A percentile compares a stretch with the other conserved stretches of the same genome.
Evolutionary conservation across 2,797 vertebrate species (phyloP).

Genomic region (Avahi laniger): DNA sequence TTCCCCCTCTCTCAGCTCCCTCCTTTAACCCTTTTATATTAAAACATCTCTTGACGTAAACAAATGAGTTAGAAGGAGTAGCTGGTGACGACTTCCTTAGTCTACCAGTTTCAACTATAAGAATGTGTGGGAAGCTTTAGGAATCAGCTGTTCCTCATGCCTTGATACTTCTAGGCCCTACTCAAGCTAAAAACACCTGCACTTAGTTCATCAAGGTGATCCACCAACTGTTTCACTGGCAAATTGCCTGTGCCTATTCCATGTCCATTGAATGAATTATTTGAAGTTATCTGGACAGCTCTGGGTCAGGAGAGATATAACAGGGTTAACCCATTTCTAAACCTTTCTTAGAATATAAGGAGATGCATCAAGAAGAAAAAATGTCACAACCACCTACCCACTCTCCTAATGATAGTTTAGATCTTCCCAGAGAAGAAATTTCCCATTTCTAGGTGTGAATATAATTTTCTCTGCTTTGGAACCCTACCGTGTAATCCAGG

Average conservation of each 20-base stretch:
- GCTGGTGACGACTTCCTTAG: not conserved
- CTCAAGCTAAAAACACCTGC: not conserved
- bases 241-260: not conserved
- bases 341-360: slow-evolving; percentile 45
- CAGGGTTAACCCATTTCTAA: slow-evolving; percentile 20
- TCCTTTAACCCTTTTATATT: not conserved
- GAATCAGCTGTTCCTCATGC: not conserved
- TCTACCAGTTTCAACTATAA: not conserved
- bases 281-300: not conserved
- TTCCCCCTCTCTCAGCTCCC: not conserved
- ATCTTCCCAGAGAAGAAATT: slow-evolving; percentile 19
- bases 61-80: not conserved
- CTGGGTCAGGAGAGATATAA: not conserved
- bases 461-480: slow-evolving; percentile 63
- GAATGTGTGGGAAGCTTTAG: not conserved
- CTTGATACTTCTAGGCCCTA: not conserved
- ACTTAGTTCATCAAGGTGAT: not conserved
- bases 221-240: not conserved
- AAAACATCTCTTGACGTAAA: not conserved
- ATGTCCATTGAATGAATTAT: not conserved
- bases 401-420: slow-evolving; percentile 56
- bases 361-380: slow-evolving; percentile 38
- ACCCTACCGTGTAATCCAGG: slow-evolving; percentile 74
- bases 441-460: slow-evolving; percentile 65
- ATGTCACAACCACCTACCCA: slow-evolving; percentile 27